Evolutionary conservation across 2,113 vertebrate genomes (phyloP).

Genomic region (Zapus hudsonius): DNA sequence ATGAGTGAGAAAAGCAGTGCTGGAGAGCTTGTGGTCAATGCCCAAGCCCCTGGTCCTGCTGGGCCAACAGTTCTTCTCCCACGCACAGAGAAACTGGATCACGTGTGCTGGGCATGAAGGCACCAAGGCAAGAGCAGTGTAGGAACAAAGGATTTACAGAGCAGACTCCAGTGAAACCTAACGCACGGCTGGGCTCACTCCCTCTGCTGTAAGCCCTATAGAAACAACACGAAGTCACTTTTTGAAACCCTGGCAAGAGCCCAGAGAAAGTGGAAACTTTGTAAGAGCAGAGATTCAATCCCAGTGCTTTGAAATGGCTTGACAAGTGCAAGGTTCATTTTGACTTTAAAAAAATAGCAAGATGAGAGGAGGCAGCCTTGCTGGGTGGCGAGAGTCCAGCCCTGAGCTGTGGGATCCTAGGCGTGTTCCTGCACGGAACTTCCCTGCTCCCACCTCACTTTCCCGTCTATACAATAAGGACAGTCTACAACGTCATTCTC

Average conservation of each 20-base stretch:
- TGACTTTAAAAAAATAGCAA: background rate
- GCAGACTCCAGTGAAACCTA: background rate
- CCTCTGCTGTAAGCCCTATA: accelerated
- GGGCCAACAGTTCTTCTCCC: background rate
- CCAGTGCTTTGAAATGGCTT: background rate
- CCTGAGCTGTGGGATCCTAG: background rate
- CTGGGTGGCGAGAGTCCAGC: background rate
- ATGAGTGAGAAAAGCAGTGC: background rate
- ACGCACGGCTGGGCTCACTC: background rate
- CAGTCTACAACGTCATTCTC: background rate
- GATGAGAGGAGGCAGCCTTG: background rate
- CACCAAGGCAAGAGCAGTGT: background rate
- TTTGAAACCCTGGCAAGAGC: background rate
- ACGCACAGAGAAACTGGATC: background rate
- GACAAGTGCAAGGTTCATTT: background rate
- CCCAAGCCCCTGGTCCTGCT: background rate
- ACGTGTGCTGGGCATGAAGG: background rate
- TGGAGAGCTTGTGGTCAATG: accelerated
- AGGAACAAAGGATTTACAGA: background rate
- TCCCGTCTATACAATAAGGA: background rate
- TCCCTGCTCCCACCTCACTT: background rate
- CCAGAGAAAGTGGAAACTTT: slow-evolving; percentile 25
- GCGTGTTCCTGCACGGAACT: background rate
- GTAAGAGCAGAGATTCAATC: background rate
- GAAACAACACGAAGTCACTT: background rate